Percentiles rank a stretch among this genome's conserved stretches.
These are phyloP conservation scores for Sycobia sp. DNA, from an alignment of 1,140 invertebrate genomes.

Conservation along the genomic window DNA sequence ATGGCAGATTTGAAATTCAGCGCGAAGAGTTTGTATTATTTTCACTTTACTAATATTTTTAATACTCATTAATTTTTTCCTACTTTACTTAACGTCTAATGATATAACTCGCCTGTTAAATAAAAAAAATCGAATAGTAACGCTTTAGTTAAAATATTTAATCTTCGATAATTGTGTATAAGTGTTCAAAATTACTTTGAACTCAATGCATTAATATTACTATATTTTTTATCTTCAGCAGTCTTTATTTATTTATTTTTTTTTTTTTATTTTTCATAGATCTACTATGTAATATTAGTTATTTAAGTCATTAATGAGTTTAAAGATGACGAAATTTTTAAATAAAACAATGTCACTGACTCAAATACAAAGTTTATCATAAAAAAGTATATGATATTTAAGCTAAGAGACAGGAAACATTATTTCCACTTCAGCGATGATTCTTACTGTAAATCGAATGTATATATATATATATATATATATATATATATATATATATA, in stretches of 20 bases:
- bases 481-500: no score
- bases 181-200: background rate
- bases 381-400: constrained; percentile 15
- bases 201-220: background rate
- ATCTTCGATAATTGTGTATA: background rate
- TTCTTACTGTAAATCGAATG: constrained; percentile 11
- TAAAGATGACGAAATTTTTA: background rate
- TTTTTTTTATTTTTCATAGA: constrained; percentile 18
- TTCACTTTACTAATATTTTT: background rate
- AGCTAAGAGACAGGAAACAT: constrained; percentile 10
- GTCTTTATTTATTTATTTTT: constrained; percentile 24
- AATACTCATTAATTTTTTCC: background rate
- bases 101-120: background rate
- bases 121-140: constrained; percentile 11
- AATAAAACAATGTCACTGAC: constrained; percentile 20
- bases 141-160: constrained; percentile 1
- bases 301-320: background rate
- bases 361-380: constrained; percentile 21
- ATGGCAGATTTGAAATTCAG: constrained; percentile 11
- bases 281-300: constrained; percentile 24
- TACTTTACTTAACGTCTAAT: background rate
- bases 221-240: constrained; percentile 25
- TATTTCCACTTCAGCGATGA: constrained; percentile 4
- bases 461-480: constrained; percentile 11
- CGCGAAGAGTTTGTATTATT: constrained; percentile 5